Base-by-base conservation (phyloP, 2,888 invertebrate species). In the Stomorhina lunata region DNA sequence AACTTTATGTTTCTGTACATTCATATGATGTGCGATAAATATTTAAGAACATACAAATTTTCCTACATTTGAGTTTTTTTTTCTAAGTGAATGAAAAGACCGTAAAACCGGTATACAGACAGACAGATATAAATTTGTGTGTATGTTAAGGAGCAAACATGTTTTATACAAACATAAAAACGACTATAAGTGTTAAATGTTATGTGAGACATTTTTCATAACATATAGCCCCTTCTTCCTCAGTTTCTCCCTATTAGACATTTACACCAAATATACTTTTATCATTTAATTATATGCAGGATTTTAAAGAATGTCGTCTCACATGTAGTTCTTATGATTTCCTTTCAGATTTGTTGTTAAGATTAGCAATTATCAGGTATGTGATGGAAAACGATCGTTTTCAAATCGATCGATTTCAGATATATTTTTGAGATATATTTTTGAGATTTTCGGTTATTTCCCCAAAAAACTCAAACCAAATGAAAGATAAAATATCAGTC, bases 171-270 rank as follows among this genome's bases (percentile, higher is more conserved):
- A 63, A 53, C 57, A 72, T 32, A 55, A 55, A 72, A 76, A 77
- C 68, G 79, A 37, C 79, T 79, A 71, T 82, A 82, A 82, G 79
- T 79, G 78, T 82, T 79, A 82, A 82, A 75, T 79, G 82, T 79
- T 71, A 82, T 75, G 40, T 53, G 79, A 82, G 82, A 79, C 66
- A 79, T 71, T 59, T 79, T 65, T 79, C 57, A 78, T 71, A 75
- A 71, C 50, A 65, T 57, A 48, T 32, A 48, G 17, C n/a, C 66
- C 9, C 37, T 25, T 20, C 2, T 43, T 17, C 63, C 25, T 4
- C 20, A 53, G 17, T 20, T 12, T 15, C 61, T 27, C 20, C 43
- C 32, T 45, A 4, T 37, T 34, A 45, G 2, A 6, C 9, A 12
- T 22, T 4, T 29, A 9, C 57, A 4, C 32, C 15, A 55, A 29